These are phyloP conservation scores for Ctenomys sociabilis DNA, from an alignment of 2,113 vertebrate genomes.

Conservation along the genomic window DNA sequence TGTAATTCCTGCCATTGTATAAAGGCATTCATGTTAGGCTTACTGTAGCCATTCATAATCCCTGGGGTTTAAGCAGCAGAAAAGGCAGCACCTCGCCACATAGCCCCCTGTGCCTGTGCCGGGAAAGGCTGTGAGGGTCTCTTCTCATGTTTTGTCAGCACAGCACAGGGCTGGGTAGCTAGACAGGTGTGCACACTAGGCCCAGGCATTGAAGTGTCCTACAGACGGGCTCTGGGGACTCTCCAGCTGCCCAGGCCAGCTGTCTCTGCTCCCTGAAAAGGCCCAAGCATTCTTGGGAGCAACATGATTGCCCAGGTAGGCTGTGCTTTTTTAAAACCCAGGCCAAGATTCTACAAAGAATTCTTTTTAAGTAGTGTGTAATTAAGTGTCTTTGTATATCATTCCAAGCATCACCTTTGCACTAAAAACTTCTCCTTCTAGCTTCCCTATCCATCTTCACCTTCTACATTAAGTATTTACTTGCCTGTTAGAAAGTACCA, in stretches of 20 bases:
- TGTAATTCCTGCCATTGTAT: not conserved
- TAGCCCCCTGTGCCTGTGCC: not conserved
- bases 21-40: not conserved
- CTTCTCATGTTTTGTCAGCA: not conserved
- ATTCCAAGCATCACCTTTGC: not conserved
- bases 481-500: not conserved
- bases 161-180: not conserved
- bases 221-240: not conserved
- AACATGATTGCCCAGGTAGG: not conserved
- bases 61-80: not conserved
- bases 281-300: not conserved
- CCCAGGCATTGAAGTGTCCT: not conserved
- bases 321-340: not conserved
- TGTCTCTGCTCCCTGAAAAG: not conserved
- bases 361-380: not conserved
- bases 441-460: not conserved
- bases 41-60: not conserved
- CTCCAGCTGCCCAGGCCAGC: not conserved
- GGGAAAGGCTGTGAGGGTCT: accelerated
- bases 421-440: not conserved
- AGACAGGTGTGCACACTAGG: not conserved
- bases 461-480: not conserved
- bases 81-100: not conserved
- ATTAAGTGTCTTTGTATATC: not conserved
- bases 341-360: not conserved